A percentile compares a stretch with the other conserved stretches of the same genome.
These are phyloP conservation scores for Melanotaenia nigrans DNA, from an alignment of 2,797 vertebrate genomes.

Conservation along the genomic window DNA sequence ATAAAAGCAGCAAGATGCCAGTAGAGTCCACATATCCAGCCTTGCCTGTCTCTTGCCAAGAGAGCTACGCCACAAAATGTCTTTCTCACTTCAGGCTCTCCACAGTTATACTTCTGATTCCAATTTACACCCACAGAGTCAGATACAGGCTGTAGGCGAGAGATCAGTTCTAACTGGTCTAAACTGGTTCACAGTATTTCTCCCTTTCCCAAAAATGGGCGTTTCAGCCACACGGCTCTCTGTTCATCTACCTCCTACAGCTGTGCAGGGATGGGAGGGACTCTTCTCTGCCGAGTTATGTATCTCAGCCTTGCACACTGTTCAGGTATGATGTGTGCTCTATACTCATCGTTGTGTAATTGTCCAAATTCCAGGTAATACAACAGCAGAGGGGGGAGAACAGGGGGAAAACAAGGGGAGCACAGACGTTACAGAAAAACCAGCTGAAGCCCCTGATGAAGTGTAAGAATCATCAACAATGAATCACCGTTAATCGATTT, in stretches of 20 bases:
- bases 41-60: neutral
- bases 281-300: conserved; percentile 5
- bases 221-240: conserved; percentile 17
- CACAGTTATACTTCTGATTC: conserved; percentile 8
- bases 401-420: conserved; percentile 57
- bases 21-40: neutral
- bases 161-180: conserved; percentile 52
- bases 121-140: conserved; percentile 17
- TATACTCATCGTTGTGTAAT: conserved; percentile 26
- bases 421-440: conserved; percentile 37
- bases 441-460: conserved; percentile 51
- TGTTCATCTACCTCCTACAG: conserved; percentile 20
- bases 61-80: neutral
- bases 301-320: neutral
- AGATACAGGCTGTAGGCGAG: conserved; percentile 16
- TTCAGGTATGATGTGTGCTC: neutral
- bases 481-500: neutral
- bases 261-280: conserved; percentile 2
- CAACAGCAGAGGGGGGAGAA: conserved; percentile 58
- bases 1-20: neutral
- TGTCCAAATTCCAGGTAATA: conserved; percentile 69
- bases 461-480: conserved; percentile 69
- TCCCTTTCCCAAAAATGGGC: conserved; percentile 47
- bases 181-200: conserved; percentile 55
- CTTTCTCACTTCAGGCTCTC: neutral